These are phyloP conservation scores for Neodiprion virginianus DNA, from an alignment of 1,140 invertebrate genomes.

Conservation along the genomic window DNA sequence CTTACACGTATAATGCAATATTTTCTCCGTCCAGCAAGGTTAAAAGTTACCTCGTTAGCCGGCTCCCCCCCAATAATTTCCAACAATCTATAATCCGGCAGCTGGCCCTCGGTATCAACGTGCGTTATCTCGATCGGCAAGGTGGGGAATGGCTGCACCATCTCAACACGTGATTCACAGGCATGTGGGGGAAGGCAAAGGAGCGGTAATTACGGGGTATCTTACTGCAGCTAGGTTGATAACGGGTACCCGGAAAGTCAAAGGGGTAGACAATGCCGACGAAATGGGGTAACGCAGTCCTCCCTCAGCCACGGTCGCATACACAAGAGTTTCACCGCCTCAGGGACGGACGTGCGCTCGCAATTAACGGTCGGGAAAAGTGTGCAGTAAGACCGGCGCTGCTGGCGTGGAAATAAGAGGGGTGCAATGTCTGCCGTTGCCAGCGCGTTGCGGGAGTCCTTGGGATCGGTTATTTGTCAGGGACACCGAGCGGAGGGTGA, in stretches of 20 bases:
- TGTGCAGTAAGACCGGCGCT: background rate
- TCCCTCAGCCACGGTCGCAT: background rate
- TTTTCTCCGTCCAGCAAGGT: too few relatives aligned
- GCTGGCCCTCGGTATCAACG: too few relatives aligned
- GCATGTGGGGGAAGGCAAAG: background rate
- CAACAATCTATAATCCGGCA: too few relatives aligned
- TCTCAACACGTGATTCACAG: too few relatives aligned
- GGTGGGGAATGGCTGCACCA: too few relatives aligned
- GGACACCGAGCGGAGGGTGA: background rate
- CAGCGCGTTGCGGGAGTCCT: background rate
- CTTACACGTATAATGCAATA: too few relatives aligned
- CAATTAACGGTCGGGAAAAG: conserved; percentile 7
- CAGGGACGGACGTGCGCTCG: background rate
- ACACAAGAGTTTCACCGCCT: conserved; percentile 7
- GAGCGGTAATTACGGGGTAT: background rate
- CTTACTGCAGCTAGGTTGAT: background rate
- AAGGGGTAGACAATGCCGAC: conserved; percentile 2
- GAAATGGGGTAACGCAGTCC: background rate
- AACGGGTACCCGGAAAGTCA: background rate
- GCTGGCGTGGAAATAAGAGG: background rate
- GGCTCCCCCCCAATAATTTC: too few relatives aligned
- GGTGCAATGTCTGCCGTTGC: background rate
- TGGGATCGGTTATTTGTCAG: conserved; percentile 1
- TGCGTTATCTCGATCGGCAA: too few relatives aligned
- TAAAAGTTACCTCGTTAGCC: too few relatives aligned